Conservation (phyloP, 1,140 invertebrate genomes). For the Drosophila nannoptera region DNA sequence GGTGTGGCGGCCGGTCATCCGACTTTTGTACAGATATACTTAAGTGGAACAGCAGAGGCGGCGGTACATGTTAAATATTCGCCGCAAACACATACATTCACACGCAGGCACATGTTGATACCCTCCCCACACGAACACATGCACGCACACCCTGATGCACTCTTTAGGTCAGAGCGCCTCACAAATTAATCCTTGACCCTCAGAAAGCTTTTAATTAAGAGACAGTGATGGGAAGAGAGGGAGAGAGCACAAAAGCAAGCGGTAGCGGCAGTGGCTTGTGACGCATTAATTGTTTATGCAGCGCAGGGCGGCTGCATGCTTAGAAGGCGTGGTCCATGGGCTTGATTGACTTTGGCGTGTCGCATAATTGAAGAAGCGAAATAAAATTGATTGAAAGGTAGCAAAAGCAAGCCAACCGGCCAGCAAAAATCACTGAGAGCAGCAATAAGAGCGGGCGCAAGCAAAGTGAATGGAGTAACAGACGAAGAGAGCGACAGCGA, state of each 20-base stretch:
- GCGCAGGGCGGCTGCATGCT: conserved; percentile 5
- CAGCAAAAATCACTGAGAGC: not conserved
- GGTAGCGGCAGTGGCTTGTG: conserved; percentile 10
- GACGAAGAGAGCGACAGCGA: not conserved
- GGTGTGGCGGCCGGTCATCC: no score
- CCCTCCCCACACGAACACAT: not conserved
- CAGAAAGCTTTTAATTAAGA: conserved; percentile 63
- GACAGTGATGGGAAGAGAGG: conserved; percentile 1
- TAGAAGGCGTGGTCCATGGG: conserved; percentile 31
- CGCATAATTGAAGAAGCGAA: conserved; percentile 48
- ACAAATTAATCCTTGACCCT: conserved; percentile 74
- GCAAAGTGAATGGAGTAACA: no score
- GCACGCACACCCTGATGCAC: conserved; percentile 13
- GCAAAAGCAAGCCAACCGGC: not conserved
- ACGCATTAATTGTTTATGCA: conserved; percentile 60
- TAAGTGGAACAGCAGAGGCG: conserved; percentile 27
- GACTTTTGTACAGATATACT: conserved; percentile 23
- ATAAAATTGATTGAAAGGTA: conserved; percentile 62
- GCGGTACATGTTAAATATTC: conserved; percentile 10
- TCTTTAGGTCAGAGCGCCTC: conserved; percentile 36
- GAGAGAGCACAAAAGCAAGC: not conserved
- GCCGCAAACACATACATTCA: not conserved
- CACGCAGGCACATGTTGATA: not conserved
- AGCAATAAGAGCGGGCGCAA: not conserved
- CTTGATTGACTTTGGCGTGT: conserved; percentile 47